phyloP scores from a whole-genome alignment of 1,140 invertebrate genomes.

The Galendromus occidentalis region DNA sequence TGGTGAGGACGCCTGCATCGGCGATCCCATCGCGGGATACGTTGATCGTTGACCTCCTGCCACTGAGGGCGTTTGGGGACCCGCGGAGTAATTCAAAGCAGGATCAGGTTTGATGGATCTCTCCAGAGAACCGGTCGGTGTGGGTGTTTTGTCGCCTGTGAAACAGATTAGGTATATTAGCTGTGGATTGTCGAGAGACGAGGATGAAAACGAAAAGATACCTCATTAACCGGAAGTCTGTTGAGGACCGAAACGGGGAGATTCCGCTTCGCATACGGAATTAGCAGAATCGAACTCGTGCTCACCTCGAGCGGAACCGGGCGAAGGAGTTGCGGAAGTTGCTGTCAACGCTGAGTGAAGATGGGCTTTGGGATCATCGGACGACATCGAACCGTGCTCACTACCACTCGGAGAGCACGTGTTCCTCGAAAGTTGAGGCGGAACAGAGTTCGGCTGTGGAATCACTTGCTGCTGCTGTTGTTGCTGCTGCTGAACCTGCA shows the following conservation, averaged over 20 bases:
- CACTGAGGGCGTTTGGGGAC: neutral
- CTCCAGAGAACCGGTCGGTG: neutral
- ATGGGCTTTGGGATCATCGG: constrained; percentile 7
- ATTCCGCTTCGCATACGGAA: too few relatives aligned
- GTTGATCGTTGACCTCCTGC: neutral
- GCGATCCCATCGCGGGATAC: neutral
- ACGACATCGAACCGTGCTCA: constrained; percentile 9
- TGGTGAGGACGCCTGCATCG: neutral
- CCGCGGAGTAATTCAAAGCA: neutral
- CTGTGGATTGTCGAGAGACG: too few relatives aligned
- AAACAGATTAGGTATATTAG: neutral
- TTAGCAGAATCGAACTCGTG: neutral
- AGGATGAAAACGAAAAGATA: too few relatives aligned
- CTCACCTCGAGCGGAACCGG: neutral
- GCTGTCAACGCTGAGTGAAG: neutral
- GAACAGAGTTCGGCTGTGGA: neutral
- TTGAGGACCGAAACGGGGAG: too few relatives aligned
- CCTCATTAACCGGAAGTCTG: too few relatives aligned
- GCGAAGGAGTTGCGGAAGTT: neutral
- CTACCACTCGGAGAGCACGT: constrained; percentile 1
- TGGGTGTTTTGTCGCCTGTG: constrained; percentile 6
- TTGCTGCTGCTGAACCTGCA: neutral
- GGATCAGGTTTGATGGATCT: neutral
- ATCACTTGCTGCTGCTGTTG: too few relatives aligned
- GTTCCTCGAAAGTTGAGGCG: constrained; percentile 7